Evolutionary conservation across 2,113 vertebrate species (phyloP).

Genomic region (Talpa occidentalis): DNA sequence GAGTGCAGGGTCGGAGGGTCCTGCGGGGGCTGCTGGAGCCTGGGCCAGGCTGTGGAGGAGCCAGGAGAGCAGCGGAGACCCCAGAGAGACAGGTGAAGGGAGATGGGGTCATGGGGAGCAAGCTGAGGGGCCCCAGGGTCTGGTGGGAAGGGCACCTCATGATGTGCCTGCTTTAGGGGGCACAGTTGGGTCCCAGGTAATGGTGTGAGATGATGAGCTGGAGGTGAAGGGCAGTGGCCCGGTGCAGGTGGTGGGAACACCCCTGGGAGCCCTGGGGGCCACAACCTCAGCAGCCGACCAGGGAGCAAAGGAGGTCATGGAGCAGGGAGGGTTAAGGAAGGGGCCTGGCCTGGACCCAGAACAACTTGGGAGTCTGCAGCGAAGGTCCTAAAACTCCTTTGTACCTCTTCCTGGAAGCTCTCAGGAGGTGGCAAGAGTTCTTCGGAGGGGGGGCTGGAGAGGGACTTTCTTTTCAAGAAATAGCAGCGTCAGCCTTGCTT

Average conservation of each 20-base stretch:
- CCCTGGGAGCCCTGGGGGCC: neutral
- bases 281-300: neutral
- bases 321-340: neutral
- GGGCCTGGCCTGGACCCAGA: neutral
- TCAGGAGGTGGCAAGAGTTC: neutral
- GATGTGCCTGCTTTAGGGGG: neutral
- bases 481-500: neutral
- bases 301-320: neutral
- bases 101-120: neutral
- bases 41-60: neutral
- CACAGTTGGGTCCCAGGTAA: neutral
- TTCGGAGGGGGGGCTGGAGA: no score
- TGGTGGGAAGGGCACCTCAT: neutral
- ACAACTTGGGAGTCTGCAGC: neutral
- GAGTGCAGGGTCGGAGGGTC: neutral
- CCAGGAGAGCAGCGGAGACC: neutral
- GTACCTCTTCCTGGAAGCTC: neutral
- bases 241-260: neutral
- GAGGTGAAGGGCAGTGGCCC: neutral
- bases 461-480: neutral
- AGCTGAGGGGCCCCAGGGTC: neutral
- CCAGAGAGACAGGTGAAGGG: neutral
- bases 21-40: neutral
- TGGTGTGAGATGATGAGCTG: neutral
- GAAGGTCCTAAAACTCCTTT: rapidly evolving